Base-by-base conservation (phyloP, 2,797 vertebrate genomes). In the Apogon talboti region DNA sequence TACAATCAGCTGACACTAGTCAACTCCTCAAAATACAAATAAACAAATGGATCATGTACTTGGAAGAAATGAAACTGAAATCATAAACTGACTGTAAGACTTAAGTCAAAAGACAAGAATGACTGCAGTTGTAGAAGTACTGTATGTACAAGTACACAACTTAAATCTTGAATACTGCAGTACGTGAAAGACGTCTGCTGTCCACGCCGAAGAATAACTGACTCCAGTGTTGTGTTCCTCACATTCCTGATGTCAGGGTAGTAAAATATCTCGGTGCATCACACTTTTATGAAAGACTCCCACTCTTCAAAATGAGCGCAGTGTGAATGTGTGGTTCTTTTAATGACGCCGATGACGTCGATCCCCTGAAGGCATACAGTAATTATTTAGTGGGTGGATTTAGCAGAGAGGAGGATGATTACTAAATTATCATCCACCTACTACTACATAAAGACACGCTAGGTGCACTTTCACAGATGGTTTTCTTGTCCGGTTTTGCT, bases 381-480 rank as follows among this genome's bases (percentile, higher is more conserved):
- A 54, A 80, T 84, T 59, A 76, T 81, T 81, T 71, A 61, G 78
- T 88, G 82, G 78, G 82, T 73, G 86, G 74, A 77, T 50, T n/a
- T n/a, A 40, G 71, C 58, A 74, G 76, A 77, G 70, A 53, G 73
- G 60, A 21, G 73, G 46, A 72, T 64, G 69, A 82, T 82, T 78
- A 74, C 74, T 81, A 66, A 83, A 79, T 82, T 59, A 81, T 69
- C 79, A 67, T 78, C 81, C 79, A 66, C 82, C 82, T 69, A 77
- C 84, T 54, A 58, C 56, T 61, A 18, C 30, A 41, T 50, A 48
- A 38, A 66, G 64, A 70, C 64, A 57, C 19, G 5, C 55, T 11
- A 30, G 67, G 72, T 61, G 65, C 56, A 46, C 40, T 65, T 66
- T 68, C 67, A 61, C 71, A 70, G 68, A 72, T 66, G 52, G 69